Percentiles rank a stretch among this genome's conserved stretches.
These are phyloP conservation scores for Erythrocercus mccallii DNA, from an alignment of 2,113 vertebrate species.

Conservation along the genomic window DNA sequence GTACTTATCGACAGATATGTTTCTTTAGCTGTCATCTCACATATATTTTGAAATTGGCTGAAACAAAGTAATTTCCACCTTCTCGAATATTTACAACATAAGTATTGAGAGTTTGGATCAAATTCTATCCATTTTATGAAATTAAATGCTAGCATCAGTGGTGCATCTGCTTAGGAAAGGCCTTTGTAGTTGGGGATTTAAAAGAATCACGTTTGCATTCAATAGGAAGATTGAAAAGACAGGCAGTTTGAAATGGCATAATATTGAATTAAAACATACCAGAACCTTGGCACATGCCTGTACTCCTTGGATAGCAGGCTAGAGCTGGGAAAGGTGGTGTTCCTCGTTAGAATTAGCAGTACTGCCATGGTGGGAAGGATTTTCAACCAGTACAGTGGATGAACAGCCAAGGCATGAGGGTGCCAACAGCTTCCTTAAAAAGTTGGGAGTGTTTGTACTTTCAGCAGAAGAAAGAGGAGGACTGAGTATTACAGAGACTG, in stretches of 20 bases:
- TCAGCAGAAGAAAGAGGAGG: neutral
- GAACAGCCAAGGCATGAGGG: neutral
- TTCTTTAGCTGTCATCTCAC: neutral
- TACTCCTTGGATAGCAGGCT: neutral
- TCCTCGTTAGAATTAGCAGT: neutral
- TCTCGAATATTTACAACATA: fast-evolving
- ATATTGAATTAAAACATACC: neutral
- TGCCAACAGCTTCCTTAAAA: neutral
- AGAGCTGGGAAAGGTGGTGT: neutral
- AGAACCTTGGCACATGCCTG: neutral
- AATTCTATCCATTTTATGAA: neutral
- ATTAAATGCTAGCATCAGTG: neutral
- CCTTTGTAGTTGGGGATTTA: neutral
- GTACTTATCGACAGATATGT: neutral
- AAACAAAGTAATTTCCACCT: neutral
- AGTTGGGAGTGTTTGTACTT: fast-evolving
- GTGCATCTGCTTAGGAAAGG: neutral
- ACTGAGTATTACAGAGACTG: neutral
- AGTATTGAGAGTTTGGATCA: neutral
- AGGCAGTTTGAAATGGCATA: neutral
- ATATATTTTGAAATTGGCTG: neutral
- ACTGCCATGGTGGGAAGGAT: neutral
- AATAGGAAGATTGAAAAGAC: neutral
- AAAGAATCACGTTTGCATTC: neutral
- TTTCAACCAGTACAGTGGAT: neutral